These are phyloP conservation scores for Dryomyza anilis DNA, from an alignment of 2,888 invertebrate genomes.

Conservation along the genomic window DNA sequence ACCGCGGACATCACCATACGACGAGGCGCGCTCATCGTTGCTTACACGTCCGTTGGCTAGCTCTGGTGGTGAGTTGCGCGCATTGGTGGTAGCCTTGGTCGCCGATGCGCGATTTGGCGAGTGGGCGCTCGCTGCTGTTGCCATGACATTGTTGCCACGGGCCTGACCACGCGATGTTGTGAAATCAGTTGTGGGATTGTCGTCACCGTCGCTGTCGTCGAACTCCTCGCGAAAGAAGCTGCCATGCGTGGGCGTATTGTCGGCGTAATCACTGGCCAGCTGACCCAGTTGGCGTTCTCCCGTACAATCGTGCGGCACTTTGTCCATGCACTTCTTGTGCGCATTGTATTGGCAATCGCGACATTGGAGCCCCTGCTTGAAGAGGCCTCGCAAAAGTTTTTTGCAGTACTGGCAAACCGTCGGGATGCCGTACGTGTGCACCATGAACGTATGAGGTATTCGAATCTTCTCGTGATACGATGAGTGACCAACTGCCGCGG, in stretches of 20 bases:
- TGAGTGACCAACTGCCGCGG: slow-evolving; percentile 40
- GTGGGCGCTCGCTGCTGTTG: not conserved
- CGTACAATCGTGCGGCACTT: slow-evolving; percentile 87
- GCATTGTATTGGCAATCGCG: slow-evolving; percentile 96
- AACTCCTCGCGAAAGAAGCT: slow-evolving; percentile 63
- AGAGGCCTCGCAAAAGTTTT: slow-evolving; percentile 91
- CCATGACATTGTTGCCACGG: slow-evolving; percentile 17
- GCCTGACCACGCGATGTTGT: not conserved
- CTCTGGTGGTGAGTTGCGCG: slow-evolving; percentile 51
- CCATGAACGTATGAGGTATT: slow-evolving; percentile 95
- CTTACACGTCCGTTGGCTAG: slow-evolving; percentile 48
- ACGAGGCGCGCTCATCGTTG: slow-evolving; percentile 21
- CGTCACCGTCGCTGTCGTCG: slow-evolving; percentile 68
- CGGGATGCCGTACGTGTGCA: slow-evolving; percentile 95
- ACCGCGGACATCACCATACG: slow-evolving; percentile 33
- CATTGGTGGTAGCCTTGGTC: slow-evolving; percentile 36
- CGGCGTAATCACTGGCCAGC: slow-evolving; percentile 53
- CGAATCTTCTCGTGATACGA: slow-evolving; percentile 62
- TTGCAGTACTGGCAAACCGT: slow-evolving; percentile 97
- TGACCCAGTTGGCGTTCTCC: slow-evolving; percentile 78
- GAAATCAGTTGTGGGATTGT: slow-evolving; percentile 54
- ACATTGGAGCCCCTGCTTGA: slow-evolving; percentile 97
- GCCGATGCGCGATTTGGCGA: slow-evolving; percentile 39
- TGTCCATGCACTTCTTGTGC: slow-evolving; percentile 91
- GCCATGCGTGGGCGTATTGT: slow-evolving; percentile 37